Base-by-base conservation (phyloP, 2,113 vertebrate species). In the Labrus mixtus region DNA sequence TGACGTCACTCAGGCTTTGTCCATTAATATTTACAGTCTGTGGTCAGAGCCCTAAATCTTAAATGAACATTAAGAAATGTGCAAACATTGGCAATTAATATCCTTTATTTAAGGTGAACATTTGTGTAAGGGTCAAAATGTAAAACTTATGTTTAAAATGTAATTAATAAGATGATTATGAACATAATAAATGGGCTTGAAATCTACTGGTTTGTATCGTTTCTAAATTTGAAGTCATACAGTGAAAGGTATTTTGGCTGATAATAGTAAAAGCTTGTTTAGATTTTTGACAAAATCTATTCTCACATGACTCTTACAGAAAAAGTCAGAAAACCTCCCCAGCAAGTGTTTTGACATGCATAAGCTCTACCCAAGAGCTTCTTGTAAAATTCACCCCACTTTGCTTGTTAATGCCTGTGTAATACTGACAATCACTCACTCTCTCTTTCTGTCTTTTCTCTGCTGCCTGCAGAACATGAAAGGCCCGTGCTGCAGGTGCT, bases 401-500 rank as follows among this genome's bases (percentile, higher is more conserved):
- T 33, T 66, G 54, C 72, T 74, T 74, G 77, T 87, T 89, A 83
- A 84, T 79, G 69, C 87, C 81, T 83, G 80, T 73, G 66, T 64
- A 20, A 68, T 81, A 81, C 45, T 85, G 83, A 85, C 78, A 75
- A 7, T 37, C 59, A 10, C 54, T 43, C 53, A 39, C 29, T 22
- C 58, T 36, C 55, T 61, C 45, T 58, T 41, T 13, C 37, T 63
- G 37, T 19, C n/a, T 1, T 39, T 55, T 55, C 54, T 58, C 55
- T 63, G 46, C n/a, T 46, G 64, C 43, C 43, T 69, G 59, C 72
- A 72, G 25, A 75, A 83, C 68, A 68, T 67, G 68, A 85, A 81
- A 87, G 61, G 22, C 73, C 15, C 76, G 70, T 70, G 69, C 86
- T 90, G 78, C 86, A 92, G 85, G 83, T 88, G 86, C 71, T 84